These are phyloP conservation scores for Erebia ligea DNA, from an alignment of 2,888 invertebrate genomes.

Conservation along the genomic window DNA sequence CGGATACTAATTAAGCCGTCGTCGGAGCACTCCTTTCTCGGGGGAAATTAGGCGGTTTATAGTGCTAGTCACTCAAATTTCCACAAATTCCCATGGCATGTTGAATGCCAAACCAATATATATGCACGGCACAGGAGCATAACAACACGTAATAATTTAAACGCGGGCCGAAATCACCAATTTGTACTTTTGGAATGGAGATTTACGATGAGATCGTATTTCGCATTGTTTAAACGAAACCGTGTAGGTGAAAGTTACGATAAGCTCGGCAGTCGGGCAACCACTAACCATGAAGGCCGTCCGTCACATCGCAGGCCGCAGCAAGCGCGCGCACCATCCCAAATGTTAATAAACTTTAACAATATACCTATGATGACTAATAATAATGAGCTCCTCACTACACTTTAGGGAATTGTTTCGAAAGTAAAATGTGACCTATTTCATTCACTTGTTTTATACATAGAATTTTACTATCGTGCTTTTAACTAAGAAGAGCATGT, in stretches of 20 bases:
- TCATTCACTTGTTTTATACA: neutral
- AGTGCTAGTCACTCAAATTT: conserved; percentile 15
- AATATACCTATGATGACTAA: neutral
- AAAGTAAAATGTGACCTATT: neutral
- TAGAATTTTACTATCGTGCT: no score
- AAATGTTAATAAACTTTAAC: conserved; percentile 28
- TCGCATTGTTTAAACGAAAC: conserved; percentile 35
- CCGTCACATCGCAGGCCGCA: conserved; percentile 40
- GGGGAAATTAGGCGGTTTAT: conserved; percentile 31
- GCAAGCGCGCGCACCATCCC: conserved; percentile 43
- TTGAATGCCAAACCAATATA: neutral
- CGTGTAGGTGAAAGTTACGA: conserved; percentile 67
- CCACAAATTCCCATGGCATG: neutral
- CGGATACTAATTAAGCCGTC: conserved; percentile 27
- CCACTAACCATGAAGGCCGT: conserved; percentile 77
- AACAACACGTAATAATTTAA: neutral
- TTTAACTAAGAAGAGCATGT: no score
- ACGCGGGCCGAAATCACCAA: neutral
- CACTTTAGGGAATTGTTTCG: neutral
- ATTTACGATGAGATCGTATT: conserved; percentile 19
- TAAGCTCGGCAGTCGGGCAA: conserved; percentile 61
- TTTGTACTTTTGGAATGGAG: neutral
- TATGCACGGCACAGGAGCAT: neutral
- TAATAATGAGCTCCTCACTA: neutral
- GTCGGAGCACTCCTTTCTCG: conserved; percentile 15